A percentile compares a stretch with the other conserved stretches of the same genome.
These are phyloP conservation scores for Melinopterus prodromus DNA, from an alignment of 2,888 invertebrate genomes.

Conservation along the genomic window DNA sequence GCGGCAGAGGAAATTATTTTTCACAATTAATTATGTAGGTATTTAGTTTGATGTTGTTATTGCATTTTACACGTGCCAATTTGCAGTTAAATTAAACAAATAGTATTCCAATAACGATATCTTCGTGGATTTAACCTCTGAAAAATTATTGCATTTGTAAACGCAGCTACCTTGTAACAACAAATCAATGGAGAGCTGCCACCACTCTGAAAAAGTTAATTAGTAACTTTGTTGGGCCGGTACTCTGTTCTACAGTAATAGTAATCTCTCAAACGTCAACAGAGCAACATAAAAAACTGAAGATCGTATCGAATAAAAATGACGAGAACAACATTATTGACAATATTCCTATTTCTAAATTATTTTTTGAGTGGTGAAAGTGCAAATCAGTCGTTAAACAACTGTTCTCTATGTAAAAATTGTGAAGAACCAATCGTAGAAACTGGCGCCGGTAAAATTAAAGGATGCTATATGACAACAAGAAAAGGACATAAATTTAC, in stretches of 20 bases:
- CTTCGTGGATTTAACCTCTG: too few relatives aligned
- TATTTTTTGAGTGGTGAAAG: not conserved
- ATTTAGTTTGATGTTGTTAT: too few relatives aligned
- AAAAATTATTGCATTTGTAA: not conserved
- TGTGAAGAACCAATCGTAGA: conserved; percentile 47
- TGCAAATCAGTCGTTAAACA: conserved; percentile 6
- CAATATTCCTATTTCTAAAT: not conserved
- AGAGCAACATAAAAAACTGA: not conserved
- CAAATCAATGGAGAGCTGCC: not conserved
- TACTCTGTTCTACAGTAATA: not conserved
- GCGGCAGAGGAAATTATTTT: too few relatives aligned
- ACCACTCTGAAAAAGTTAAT: not conserved
- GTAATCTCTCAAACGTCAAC: not conserved
- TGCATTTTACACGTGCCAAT: too few relatives aligned
- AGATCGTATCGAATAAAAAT: not conserved
- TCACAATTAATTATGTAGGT: too few relatives aligned
- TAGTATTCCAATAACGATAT: too few relatives aligned
- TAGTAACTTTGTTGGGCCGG: not conserved
- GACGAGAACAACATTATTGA: not conserved
- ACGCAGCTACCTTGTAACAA: not conserved
- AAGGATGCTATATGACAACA: conserved; percentile 56
- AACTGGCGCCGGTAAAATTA: conserved; percentile 57
- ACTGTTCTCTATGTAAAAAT: conserved; percentile 23
- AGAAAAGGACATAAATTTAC: conserved; percentile 58
- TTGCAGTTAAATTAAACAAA: too few relatives aligned